Conservation (phyloP, 2,888 invertebrate genomes). For the Druceiella hillmani region DNA sequence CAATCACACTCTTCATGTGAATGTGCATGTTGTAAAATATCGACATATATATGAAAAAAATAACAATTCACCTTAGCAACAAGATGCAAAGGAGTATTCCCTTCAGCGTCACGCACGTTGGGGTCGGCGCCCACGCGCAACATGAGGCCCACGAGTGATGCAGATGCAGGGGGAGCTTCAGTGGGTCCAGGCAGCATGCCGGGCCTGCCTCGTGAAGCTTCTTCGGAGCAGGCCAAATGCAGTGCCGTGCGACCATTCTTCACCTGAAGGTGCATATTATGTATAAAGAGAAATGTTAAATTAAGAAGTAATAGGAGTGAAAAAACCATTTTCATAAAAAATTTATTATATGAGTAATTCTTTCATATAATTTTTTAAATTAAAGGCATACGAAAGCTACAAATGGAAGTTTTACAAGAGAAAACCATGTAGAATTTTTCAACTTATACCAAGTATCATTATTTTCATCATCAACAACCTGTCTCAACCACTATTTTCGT, state of each 20-base stretch:
- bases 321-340: no score
- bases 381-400: no score
- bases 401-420: no score
- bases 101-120: conserved; percentile 72
- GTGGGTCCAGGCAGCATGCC: conserved; percentile 18
- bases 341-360: no score
- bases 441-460: no score
- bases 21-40: neutral
- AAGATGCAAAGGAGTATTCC: conserved; percentile 85
- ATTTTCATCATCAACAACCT: no score
- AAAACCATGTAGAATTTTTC: no score
- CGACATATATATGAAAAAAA: neutral
- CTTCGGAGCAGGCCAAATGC: conserved; percentile 81
- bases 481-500: no score
- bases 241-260: conserved; percentile 65
- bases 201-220: conserved; percentile 52
- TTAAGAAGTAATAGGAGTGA: no score
- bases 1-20: no score
- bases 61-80: conserved; percentile 59
- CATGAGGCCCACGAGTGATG: conserved; percentile 59
- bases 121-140: conserved; percentile 79
- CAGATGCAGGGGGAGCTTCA: conserved; percentile 28
- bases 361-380: no score
- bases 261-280: conserved; percentile 44
- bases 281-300: no score